Base-by-base conservation (phyloP, 1,140 invertebrate genomes). In the Drosophila ficusphila region DNA sequence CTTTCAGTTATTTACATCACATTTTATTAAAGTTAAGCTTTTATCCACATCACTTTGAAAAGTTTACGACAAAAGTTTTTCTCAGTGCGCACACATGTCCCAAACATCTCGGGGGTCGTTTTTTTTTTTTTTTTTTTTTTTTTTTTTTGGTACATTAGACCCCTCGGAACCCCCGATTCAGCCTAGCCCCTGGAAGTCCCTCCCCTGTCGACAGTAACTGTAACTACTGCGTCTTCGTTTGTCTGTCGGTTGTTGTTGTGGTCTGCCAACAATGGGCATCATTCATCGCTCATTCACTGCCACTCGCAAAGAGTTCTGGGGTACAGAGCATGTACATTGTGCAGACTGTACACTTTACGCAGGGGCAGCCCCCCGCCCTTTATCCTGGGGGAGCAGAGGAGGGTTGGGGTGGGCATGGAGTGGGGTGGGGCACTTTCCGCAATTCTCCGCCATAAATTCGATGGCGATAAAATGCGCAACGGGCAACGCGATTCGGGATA, bases 391-490 rank as follows among this genome's bases (percentile, higher is more conserved):
- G 14, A 14, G 7, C 29, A 11, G n/a, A n/a, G 9, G 2, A 19
- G 39, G 46, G 14, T 9, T 4, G 7, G 8, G 2, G 23, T 16
- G 18, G 12, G 21, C 14, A n/a, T 8, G 16, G 68, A 68, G 48
- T 64, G 70, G 68, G 64, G 64, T 48, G 64, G 67, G 64, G 64
- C 77, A 76, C 88, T 77, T 86, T 88, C 81, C 82, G 82, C 81
- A 86, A 75, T 62, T 36, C 54, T 31, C 18, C 47, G 65, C 65
- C 76, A 83, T 85, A 83, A 83, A 68, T 68, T 68, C 39, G 29
- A 44, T 47, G 68, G 72, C 81, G 48, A 86, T 79, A 86, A 85
- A 86, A 86, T 88, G 81, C 81, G 81, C 81, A 85, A 85, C 76
- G 60, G 34, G 34, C 62, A 31, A 65, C 16, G 11, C 54, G 54